Evolutionary conservation across 2,797 vertebrate species (phyloP), one percentile per base, ranked within the genome.

Genomic region (Harpagifer antarcticus): DNA sequence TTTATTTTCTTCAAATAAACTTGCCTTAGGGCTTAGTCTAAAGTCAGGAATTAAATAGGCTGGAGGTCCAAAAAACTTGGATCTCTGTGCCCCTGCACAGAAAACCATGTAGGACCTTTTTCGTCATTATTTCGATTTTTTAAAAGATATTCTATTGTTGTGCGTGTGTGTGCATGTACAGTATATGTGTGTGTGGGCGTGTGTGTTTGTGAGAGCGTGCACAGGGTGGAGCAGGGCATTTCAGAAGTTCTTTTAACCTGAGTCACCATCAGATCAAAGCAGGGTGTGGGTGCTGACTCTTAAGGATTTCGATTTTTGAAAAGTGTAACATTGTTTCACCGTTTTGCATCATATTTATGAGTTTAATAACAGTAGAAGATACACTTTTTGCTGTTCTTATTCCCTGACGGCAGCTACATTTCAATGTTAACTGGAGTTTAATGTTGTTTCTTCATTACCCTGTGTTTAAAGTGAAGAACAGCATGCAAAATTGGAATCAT

Each of bases 201-300:
- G 3, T 53, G 60, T 60, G 78, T 65, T 58, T 6, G 31, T 37
- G 31, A 60, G 54, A 49, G 67, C 57, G 50, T 53, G 57, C 42
- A 1, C 56, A 72, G 76, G 81, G 88, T 74, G 83, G 79, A 82
- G 78, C 86, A 87, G 87, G 81, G 86, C 85, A 89, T 88, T 79
- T 82, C 60, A 72, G 33, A 88, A 82, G 89, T 92, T 91, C 89
- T 89, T 75, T 73, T 73, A 68, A 85, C 74, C 86, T 94, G 91
- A 95, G 82, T 95, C 93, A 94, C 73, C 37, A 16, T 59, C 27
- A 31, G 74, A 82, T 86, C 44, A 42, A 73, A 74, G 77, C 78
- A 67, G 59, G 71, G 59, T 50, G 79, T 72, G 74, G 54, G 55
- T 56, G 80, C 83, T 82, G 68, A 71, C 70, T 20, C 13, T 27